Evolutionary conservation across 2,888 invertebrate species (phyloP), one percentile per base, ranked within the genome.

Genomic region (Ernsta delagoae): DNA sequence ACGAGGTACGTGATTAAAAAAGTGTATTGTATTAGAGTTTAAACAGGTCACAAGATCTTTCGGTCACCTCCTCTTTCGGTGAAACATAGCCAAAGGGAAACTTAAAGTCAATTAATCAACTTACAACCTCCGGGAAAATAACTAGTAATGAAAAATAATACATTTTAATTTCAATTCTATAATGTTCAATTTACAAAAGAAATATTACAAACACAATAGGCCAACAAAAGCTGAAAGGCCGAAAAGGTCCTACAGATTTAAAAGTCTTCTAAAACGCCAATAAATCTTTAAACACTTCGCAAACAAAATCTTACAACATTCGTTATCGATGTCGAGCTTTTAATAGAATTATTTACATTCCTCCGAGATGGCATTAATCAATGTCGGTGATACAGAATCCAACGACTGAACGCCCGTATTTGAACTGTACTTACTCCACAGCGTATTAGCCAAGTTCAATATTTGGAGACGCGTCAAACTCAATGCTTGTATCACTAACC

Each of bases 281-380:
- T 45, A n/a, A n/a, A 45, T 45, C 45, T 45, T 45, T n/a, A 45
- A 45, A 45, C 45, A 45, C n/a, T 45, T 45, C 45, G n/a, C 4
- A n/a, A 45, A n/a, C 45, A n/a, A n/a, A 45, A n/a, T 45, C 45
- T 45, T 45, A 45, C 45, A 45, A 57, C 56, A 56, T 64, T 59
- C 8, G 16, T 41, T 34, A 59, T 43, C 24, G 12, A 65, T 16
- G 34, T 39, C 53, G 34, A 41, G 54, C 50, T 50, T 41, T 59
- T 60, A 53, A 60, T 60, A 66, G 54, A 60, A 60, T 60, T 66
- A 66, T 66, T 66, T 60, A 66, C 66, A 66, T 66, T 43, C 66
- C 59, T 60, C 54, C 60, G 66, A 43, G 66, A 57, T 53, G 54
- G 43, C 48, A 60, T 66, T 54, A 66, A 66, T 66, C 66, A 66